Percentiles rank a stretch among this genome's conserved stretches.
Evolutionary conservation across 2,888 invertebrate genomes (phyloP).

Genomic region (Tribolium freemani): DNA sequence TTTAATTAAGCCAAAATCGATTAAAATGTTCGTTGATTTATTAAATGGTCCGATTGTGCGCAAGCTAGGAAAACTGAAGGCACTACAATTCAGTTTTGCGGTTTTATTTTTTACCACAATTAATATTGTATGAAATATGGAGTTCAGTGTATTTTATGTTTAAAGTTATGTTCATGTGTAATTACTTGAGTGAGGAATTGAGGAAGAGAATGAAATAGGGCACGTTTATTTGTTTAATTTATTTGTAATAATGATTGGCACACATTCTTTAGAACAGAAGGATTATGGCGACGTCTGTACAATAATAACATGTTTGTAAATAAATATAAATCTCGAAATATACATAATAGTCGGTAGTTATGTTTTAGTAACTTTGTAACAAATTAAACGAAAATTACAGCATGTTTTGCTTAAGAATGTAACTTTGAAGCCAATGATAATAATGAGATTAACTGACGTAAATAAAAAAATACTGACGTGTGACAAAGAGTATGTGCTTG

Average conservation of each 20-base stretch:
- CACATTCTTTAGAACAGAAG: slow-evolving; percentile 67
- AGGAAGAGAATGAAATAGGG: not conserved
- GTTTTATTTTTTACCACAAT: no score
- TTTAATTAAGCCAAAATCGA: no score
- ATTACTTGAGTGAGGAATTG: not conserved
- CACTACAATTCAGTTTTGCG: no score
- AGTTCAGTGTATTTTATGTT: no score
- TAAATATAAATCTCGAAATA: slow-evolving; percentile 59
- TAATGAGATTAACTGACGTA: not conserved
- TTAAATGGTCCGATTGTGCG: no score
- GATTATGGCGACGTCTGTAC: slow-evolving; percentile 66
- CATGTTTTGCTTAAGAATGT: slow-evolving; percentile 32
- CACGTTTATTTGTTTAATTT: slow-evolving; percentile 56
- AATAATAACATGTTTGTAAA: slow-evolving; percentile 60
- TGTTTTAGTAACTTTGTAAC: slow-evolving; percentile 31
- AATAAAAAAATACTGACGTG: slow-evolving; percentile 61
- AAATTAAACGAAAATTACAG: slow-evolving; percentile 8
- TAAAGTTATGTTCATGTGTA: no score
- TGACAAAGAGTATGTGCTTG: slow-evolving; percentile 63
- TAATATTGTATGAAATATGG: no score
- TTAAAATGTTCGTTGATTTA: no score
- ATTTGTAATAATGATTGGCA: slow-evolving; percentile 68
- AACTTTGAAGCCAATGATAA: slow-evolving; percentile 30
- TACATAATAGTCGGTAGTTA: slow-evolving; percentile 48
- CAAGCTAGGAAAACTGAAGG: no score